These are phyloP conservation scores for Pelodiscus sinensis DNA, from an alignment of 2,113 vertebrate species.

Conservation along the genomic window DNA sequence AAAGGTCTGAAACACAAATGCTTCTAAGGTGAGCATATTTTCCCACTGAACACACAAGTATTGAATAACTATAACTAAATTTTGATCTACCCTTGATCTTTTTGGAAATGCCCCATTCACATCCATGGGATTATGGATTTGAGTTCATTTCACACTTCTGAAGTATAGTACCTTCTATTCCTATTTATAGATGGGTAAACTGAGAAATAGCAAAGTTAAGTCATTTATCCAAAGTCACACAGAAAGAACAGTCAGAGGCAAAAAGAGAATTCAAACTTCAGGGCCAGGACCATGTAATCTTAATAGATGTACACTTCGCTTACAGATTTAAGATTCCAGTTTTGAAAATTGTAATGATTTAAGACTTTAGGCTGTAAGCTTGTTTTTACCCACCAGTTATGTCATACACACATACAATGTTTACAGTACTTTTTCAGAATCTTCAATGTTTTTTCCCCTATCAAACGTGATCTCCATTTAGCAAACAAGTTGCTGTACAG, in stretches of 20 bases:
- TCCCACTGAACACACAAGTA: not conserved
- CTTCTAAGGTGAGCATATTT: not conserved
- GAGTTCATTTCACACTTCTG: not conserved
- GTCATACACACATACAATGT: not conserved
- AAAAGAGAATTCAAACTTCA: not conserved
- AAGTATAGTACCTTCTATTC: not conserved
- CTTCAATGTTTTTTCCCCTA: slow-evolving; percentile 37
- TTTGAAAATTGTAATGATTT: not conserved
- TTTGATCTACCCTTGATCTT: not conserved
- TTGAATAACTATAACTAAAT: not conserved
- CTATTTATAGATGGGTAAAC: not conserved
- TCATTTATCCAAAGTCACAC: slow-evolving; percentile 1
- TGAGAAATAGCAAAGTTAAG: not conserved
- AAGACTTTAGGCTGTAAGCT: slow-evolving; percentile 41
- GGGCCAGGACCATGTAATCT: slow-evolving; percentile 10
- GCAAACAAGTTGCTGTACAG: slow-evolving; percentile 44
- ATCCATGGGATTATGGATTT: not conserved
- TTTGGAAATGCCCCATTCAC: not conserved
- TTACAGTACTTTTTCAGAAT: slow-evolving; percentile 63
- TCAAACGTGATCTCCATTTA: not conserved
- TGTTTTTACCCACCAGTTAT: slow-evolving; percentile 27
- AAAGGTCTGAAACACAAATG: not conserved
- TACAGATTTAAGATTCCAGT: not conserved
- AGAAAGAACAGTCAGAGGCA: not conserved
- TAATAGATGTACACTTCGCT: not conserved